Evolutionary conservation across 2,797 vertebrate genomes (phyloP).

Genomic region (Eospalax fontanierii): DNA sequence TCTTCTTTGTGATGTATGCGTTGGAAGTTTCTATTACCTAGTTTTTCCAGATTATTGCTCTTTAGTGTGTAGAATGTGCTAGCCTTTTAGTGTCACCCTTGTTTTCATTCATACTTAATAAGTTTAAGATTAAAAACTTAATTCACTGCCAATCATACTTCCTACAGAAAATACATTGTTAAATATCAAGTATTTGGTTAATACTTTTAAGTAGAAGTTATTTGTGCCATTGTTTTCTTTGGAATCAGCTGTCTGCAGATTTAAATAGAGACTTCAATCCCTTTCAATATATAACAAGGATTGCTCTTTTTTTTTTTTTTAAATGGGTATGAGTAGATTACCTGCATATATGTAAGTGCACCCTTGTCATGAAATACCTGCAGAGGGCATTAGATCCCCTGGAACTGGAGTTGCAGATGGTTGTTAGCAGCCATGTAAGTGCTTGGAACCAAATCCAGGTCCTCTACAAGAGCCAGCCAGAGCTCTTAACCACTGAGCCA

Average conservation of each 20-base stretch:
- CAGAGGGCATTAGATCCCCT: too few relatives aligned
- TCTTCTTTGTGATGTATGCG: slow-evolving; percentile 66
- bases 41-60: slow-evolving; percentile 49
- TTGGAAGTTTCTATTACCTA: slow-evolving; percentile 18
- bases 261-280: slow-evolving; percentile 14
- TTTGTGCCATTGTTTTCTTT: slow-evolving; percentile 42
- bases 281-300: background rate
- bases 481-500: too few relatives aligned
- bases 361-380: too few relatives aligned
- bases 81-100: background rate
- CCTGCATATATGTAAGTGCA: too few relatives aligned
- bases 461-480: too few relatives aligned
- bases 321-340: too few relatives aligned
- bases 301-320: too few relatives aligned
- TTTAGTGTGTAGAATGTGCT: slow-evolving; percentile 8
- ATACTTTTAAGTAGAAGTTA: slow-evolving; percentile 56
- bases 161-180: slow-evolving; percentile 41
- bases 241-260: slow-evolving; percentile 1
- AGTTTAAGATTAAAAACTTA: slow-evolving; percentile 67
- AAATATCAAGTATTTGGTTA: slow-evolving; percentile 39
- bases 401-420: too few relatives aligned
- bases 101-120: slow-evolving; percentile 57
- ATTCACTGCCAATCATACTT: slow-evolving; percentile 51
- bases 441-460: too few relatives aligned
- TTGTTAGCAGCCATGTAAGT: too few relatives aligned